These are phyloP conservation scores for Perodicticus potto DNA, from an alignment of 2,797 vertebrate genomes.

Conservation along the genomic window DNA sequence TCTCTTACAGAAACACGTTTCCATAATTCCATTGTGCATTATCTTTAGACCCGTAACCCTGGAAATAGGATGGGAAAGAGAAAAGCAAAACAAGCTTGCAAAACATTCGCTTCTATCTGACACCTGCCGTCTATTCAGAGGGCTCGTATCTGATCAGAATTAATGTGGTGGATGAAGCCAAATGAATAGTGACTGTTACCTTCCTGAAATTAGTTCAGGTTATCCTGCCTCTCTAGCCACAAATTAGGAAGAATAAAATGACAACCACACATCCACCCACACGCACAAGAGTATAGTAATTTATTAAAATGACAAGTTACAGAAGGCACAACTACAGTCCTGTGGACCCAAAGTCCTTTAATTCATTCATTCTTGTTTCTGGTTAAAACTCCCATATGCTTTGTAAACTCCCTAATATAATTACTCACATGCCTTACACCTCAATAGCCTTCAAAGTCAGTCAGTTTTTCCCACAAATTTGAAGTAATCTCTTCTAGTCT, in stretches of 20 bases:
- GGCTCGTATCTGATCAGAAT: slow-evolving; percentile 81
- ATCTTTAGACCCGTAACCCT: slow-evolving; percentile 77
- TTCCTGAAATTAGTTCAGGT: slow-evolving; percentile 67
- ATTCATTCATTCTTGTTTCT: background rate
- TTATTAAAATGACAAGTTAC: background rate
- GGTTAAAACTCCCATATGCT: background rate
- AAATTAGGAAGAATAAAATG: slow-evolving; percentile 1
- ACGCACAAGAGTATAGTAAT: background rate
- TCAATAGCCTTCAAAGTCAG: background rate
- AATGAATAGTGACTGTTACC: slow-evolving; percentile 63
- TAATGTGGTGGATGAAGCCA: slow-evolving; percentile 80
- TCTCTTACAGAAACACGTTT: slow-evolving; percentile 51
- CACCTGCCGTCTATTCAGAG: slow-evolving; percentile 79
- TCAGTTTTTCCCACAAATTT: background rate
- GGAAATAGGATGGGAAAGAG: slow-evolving; percentile 64
- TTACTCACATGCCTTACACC: background rate
- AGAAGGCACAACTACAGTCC: background rate
- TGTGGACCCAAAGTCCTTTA: background rate
- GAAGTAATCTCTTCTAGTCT: background rate
- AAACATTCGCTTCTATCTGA: slow-evolving; percentile 75
- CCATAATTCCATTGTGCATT: slow-evolving; percentile 43
- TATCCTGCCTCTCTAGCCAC: background rate
- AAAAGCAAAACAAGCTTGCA: slow-evolving; percentile 80
- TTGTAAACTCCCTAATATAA: background rate
- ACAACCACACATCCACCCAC: background rate